These are phyloP conservation scores for Drosophila antonietae DNA, from an alignment of 2,888 invertebrate genomes.

Conservation along the genomic window DNA sequence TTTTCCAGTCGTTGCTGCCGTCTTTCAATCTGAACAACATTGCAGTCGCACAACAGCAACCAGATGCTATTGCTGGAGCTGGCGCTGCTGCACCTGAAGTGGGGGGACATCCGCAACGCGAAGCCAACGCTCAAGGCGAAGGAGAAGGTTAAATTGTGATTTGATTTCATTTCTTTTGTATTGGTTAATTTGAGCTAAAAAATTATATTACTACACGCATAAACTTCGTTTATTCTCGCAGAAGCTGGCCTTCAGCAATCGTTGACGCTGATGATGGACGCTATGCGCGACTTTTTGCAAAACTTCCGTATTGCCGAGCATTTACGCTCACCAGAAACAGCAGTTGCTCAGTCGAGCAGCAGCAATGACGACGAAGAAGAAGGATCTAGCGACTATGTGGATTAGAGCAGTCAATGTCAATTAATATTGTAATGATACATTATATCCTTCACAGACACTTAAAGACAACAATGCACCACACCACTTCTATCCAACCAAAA, in stretches of 20 bases:
- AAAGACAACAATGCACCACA: conserved; percentile 36
- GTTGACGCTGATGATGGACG: conserved; percentile 88
- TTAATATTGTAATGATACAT: conserved; percentile 32
- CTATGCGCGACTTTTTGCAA: conserved; percentile 89
- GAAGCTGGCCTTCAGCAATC: conserved; percentile 86
- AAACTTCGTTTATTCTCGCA: conserved; percentile 24
- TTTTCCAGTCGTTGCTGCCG: conserved; percentile 90
- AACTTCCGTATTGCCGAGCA: conserved; percentile 88
- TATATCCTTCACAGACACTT: conserved; percentile 28
- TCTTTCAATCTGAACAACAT: conserved; percentile 86
- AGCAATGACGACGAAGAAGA: conserved; percentile 86
- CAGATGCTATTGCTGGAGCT: conserved; percentile 32
- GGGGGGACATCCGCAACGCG: conserved; percentile 10
- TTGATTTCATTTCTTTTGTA: conserved; percentile 3
- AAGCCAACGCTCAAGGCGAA: conserved; percentile 44
- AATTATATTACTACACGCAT: conserved; percentile 3
- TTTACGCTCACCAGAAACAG: conserved; percentile 82
- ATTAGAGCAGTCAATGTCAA: conserved; percentile 60
- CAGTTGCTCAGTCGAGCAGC: conserved; percentile 75
- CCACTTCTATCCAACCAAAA: conserved; percentile 19
- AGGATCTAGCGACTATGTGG: conserved; percentile 85
- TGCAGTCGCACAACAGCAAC: conserved; percentile 57
- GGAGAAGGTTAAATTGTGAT: conserved; percentile 59
- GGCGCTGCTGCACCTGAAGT: conserved; percentile 20
- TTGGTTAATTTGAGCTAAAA: conserved; percentile 18